A percentile compares a stretch with the other conserved stretches of the same genome.
Evolutionary conservation across 2,888 invertebrate genomes (phyloP).

Genomic region (Ommatoiulus sabulosus): DNA sequence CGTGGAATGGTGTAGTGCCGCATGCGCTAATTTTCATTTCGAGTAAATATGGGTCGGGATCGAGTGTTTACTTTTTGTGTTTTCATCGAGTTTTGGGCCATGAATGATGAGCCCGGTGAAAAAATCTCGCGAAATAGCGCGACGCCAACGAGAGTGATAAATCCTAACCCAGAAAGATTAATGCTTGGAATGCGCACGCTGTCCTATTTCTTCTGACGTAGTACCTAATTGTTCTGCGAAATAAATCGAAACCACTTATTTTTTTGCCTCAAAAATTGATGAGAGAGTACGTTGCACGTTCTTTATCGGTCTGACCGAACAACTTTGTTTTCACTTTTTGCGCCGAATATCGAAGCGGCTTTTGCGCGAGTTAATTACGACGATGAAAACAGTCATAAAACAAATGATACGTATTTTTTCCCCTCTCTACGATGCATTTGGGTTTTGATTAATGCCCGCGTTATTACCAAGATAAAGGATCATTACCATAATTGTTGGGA

Average conservation of each 20-base stretch:
- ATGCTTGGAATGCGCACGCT: background rate
- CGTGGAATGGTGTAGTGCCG: background rate
- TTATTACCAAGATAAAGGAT: background rate
- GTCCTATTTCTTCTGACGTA: background rate
- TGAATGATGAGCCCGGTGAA: background rate
- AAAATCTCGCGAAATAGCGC: no score
- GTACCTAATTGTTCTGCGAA: background rate
- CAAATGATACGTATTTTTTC: background rate
- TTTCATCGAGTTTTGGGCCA: background rate
- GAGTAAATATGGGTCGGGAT: background rate
- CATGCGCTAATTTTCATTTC: background rate
- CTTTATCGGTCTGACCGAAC: no score
- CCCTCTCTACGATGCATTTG: no score
- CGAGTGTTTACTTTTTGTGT: background rate
- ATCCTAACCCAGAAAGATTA: background rate
- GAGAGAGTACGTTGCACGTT: background rate
- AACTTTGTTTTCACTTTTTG: background rate
- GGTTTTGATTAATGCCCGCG: constrained; percentile 4
- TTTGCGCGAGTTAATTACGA: background rate
- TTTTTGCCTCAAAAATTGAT: background rate
- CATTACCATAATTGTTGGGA: background rate
- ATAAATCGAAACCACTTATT: background rate
- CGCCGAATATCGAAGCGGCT: background rate
- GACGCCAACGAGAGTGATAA: background rate
- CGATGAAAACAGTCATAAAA: background rate